These are phyloP conservation scores for Collichthys lucidus DNA, from an alignment of 2,113 vertebrate species.

Conservation along the genomic window DNA sequence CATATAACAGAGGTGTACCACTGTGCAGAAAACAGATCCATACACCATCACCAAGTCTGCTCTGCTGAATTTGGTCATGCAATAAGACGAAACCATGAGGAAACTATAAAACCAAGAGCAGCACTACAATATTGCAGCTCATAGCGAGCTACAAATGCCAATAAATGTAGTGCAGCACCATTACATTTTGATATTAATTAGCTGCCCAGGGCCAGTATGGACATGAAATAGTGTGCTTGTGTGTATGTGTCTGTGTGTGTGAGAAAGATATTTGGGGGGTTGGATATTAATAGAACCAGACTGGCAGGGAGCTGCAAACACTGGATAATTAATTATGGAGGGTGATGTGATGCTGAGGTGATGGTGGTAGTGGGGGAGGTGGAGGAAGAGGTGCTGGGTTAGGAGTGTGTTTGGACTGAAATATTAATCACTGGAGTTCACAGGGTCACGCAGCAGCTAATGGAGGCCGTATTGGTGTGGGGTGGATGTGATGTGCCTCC, in stretches of 20 bases:
- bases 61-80: slow-evolving; percentile 20
- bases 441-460: slow-evolving; percentile 70
- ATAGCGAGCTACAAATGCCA: slow-evolving; percentile 60
- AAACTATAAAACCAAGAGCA: slow-evolving; percentile 33
- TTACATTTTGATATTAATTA: slow-evolving; percentile 75
- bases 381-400: slow-evolving; percentile 45
- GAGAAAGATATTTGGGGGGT: slow-evolving; percentile 35
- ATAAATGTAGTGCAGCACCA: slow-evolving; percentile 63
- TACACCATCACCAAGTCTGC: neutral
- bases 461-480: slow-evolving; percentile 59
- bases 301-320: slow-evolving; percentile 63
- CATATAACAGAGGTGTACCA: slow-evolving; percentile 23
- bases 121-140: slow-evolving; percentile 43
- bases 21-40: slow-evolving; percentile 36
- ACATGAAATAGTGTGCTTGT: slow-evolving; percentile 41
- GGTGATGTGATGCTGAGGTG: slow-evolving; percentile 68
- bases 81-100: slow-evolving; percentile 36
- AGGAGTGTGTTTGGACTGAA: slow-evolving; percentile 69
- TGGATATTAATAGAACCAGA: slow-evolving; percentile 66
- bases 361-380: slow-evolving; percentile 28
- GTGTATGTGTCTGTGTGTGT: slow-evolving; percentile 25
- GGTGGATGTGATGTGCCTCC: slow-evolving; percentile 64
- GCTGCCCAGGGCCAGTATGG: slow-evolving; percentile 62
- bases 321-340: slow-evolving; percentile 76
- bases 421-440: slow-evolving; percentile 75